Percentiles rank a stretch among this genome's conserved stretches.
Conservation (phyloP, 2,797 vertebrate species). For the Cyclura pinguis region DNA sequence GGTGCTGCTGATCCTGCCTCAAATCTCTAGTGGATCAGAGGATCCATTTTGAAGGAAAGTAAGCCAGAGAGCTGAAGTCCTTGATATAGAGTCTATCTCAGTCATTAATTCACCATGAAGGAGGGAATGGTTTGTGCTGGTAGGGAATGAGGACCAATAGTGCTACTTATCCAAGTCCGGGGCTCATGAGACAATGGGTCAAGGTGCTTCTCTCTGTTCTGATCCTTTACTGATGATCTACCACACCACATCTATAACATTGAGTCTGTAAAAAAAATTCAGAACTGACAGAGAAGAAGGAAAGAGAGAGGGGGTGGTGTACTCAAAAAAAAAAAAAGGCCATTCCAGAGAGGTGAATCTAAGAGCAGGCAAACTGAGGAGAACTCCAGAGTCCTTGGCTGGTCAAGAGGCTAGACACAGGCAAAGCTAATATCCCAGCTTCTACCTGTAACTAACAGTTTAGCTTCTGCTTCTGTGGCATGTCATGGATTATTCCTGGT, state of each 20-base stretch:
- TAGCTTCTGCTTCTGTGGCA: background rate
- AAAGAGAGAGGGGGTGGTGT: background rate
- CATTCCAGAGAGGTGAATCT: background rate
- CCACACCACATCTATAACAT: background rate
- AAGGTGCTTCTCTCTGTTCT: background rate
- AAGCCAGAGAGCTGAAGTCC: background rate
- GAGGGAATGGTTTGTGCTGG: background rate
- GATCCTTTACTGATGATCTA: background rate
- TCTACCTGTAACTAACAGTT: background rate
- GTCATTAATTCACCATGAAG: background rate
- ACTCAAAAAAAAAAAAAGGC: background rate
- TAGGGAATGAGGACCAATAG: background rate
- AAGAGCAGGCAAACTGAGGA: background rate
- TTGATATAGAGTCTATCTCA: background rate
- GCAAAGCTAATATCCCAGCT: background rate
- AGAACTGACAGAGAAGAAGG: background rate
- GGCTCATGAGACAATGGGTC: too few relatives aligned
- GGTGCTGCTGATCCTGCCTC: background rate
- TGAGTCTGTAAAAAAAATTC: background rate
- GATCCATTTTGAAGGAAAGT: background rate
- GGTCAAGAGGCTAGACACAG: background rate
- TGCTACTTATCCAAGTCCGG: background rate
- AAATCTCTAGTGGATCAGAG: background rate
- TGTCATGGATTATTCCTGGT: background rate
- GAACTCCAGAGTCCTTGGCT: background rate